A percentile compares a stretch with the other conserved stretches of the same genome.
Conservation (phyloP, 2,113 vertebrate species). For the Antigone vipio region DNA sequence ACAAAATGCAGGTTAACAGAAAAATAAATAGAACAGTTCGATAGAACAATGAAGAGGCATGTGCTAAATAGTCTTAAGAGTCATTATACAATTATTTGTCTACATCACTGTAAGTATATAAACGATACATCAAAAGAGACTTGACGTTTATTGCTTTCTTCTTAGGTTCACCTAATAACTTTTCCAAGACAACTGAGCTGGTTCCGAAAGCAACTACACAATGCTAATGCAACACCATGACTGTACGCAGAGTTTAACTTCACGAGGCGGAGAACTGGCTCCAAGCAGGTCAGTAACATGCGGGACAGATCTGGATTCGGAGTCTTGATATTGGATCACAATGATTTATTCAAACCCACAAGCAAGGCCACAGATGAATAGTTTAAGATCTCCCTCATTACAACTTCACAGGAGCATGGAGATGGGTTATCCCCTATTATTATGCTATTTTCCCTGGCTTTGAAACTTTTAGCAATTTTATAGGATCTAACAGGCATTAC, state of each 20-base stretch:
- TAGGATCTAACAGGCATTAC: neutral
- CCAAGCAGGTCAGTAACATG: neutral
- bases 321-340: neutral
- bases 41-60: neutral
- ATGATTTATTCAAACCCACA: neutral
- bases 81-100: neutral
- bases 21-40: neutral
- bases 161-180: neutral
- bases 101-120: neutral
- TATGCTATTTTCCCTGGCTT: neutral
- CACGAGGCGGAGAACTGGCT: neutral
- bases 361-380: neutral
- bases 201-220: neutral
- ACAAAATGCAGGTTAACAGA: neutral
- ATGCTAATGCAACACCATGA: fast-evolving
- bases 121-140: neutral
- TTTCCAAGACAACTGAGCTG: neutral
- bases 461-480: neutral
- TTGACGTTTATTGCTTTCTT: neutral
- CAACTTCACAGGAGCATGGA: neutral
- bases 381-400: neutral
- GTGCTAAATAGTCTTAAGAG: neutral
- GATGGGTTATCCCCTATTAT: neutral
- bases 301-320: neutral
- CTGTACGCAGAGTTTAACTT: fast-evolving